Percentiles rank a stretch among this genome's conserved stretches.
phyloP scores from a whole-genome alignment of 2,888 invertebrate species.

The Drosophila lacicola region DNA sequence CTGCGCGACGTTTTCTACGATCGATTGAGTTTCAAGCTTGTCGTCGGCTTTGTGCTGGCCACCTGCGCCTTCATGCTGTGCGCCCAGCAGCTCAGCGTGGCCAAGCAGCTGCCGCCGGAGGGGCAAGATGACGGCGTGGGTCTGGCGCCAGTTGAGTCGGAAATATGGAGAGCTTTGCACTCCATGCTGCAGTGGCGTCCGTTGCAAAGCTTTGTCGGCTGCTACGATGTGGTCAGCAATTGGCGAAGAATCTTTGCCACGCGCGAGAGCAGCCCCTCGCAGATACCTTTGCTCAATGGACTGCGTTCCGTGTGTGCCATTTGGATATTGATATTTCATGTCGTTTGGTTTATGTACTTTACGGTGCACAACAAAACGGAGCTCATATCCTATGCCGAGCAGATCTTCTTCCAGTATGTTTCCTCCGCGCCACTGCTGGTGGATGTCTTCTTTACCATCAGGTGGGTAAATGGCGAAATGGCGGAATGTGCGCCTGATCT shows the following conservation, averaged over 20 bases:
- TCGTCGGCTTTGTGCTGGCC: constrained; percentile 67
- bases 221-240: constrained; percentile 82
- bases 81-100: constrained; percentile 60
- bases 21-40: constrained; percentile 77
- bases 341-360: constrained; percentile 85
- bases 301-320: constrained; percentile 83
- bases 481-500: background rate
- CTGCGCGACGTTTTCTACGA: constrained; percentile 80
- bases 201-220: constrained; percentile 77
- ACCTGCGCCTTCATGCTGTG: constrained; percentile 76
- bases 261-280: constrained; percentile 63
- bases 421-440: constrained; percentile 84
- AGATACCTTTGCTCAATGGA: constrained; percentile 84
- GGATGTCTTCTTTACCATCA: constrained; percentile 85
- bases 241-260: constrained; percentile 70
- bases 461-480: constrained; percentile 64
- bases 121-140: constrained; percentile 22
- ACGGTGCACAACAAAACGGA: constrained; percentile 84
- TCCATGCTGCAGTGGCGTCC: constrained; percentile 56
- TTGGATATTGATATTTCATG: constrained; percentile 84
- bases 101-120: constrained; percentile 45
- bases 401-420: constrained; percentile 82
- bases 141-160: constrained; percentile 67
- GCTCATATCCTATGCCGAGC: constrained; percentile 82
- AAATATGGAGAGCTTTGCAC: constrained; percentile 61